phyloP scores from a whole-genome alignment of 2,113 vertebrate genomes.

The Upupa epops region DNA sequence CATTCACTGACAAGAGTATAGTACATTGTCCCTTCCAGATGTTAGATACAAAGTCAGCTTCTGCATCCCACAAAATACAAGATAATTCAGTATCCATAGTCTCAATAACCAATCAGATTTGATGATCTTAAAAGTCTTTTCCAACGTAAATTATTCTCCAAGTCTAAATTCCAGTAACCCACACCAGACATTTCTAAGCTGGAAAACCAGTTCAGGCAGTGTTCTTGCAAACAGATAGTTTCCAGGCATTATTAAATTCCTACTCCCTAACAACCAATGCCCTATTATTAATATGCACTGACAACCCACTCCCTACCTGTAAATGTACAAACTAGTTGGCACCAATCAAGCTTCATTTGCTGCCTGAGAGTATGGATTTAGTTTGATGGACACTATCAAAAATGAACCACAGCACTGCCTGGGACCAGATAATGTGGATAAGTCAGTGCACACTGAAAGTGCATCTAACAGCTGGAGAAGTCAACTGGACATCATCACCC shows the following conservation, averaged over 20 bases:
- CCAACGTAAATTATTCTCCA: no score
- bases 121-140: no score
- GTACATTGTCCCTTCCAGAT: not conserved
- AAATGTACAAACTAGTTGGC: not conserved
- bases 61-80: not conserved
- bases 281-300: conserved; percentile 39
- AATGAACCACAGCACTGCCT: conserved; percentile 10
- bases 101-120: not conserved
- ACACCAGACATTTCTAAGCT: not conserved
- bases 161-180: not conserved
- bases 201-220: conserved; percentile 15
- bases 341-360: conserved; percentile 20
- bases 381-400: conserved; percentile 37
- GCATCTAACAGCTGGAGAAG: conserved; percentile 11
- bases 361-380: not conserved
- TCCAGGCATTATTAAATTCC: conserved; percentile 46
- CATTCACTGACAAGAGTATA: not conserved
- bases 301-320: conserved; percentile 39
- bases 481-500: not conserved
- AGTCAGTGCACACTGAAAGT: not conserved
- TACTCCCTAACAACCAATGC: conserved; percentile 44
- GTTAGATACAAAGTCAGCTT: not conserved
- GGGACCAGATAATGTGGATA: not conserved
- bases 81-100: not conserved
- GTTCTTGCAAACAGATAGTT: not conserved